Conservation (phyloP, 1,140 invertebrate species). For the Mycetomoellerius zeteki region DNA sequence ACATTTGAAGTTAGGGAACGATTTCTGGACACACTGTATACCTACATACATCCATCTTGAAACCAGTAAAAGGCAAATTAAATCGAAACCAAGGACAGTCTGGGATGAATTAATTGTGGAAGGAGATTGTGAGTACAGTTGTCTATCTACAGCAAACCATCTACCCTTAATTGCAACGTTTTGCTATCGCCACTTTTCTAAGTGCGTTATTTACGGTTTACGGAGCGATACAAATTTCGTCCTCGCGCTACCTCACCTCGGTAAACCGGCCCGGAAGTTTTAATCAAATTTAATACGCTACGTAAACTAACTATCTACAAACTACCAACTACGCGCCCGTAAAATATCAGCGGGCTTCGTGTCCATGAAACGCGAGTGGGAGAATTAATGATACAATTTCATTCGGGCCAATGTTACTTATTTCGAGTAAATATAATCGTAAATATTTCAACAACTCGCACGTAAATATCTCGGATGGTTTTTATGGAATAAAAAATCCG, state of each 20-base stretch:
- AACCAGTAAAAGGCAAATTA: constrained; percentile 31
- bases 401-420: neutral
- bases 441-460: neutral
- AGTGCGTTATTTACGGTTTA: constrained; percentile 35
- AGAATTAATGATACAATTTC: constrained; percentile 27
- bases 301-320: constrained; percentile 50
- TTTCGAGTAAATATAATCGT: neutral
- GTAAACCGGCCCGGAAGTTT: constrained; percentile 38
- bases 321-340: constrained; percentile 32
- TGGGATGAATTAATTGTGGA: neutral
- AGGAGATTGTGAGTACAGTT: neutral
- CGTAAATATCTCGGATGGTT: neutral
- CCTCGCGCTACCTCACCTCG: neutral
- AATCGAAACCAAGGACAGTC: constrained; percentile 11
- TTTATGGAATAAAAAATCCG: neutral
- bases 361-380: constrained; percentile 4
- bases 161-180: neutral
- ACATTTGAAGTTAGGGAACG: too few species aligned
- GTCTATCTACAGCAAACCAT: constrained; percentile 18
- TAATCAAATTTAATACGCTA: constrained; percentile 58
- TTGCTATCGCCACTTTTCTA: constrained; percentile 30
- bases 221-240: constrained; percentile 40
- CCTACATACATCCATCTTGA: neutral
- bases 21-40: constrained; percentile 29
- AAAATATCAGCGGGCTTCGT: constrained; percentile 42